Conservation (phyloP, 2,113 vertebrate genomes). For the Python bivittatus region DNA sequence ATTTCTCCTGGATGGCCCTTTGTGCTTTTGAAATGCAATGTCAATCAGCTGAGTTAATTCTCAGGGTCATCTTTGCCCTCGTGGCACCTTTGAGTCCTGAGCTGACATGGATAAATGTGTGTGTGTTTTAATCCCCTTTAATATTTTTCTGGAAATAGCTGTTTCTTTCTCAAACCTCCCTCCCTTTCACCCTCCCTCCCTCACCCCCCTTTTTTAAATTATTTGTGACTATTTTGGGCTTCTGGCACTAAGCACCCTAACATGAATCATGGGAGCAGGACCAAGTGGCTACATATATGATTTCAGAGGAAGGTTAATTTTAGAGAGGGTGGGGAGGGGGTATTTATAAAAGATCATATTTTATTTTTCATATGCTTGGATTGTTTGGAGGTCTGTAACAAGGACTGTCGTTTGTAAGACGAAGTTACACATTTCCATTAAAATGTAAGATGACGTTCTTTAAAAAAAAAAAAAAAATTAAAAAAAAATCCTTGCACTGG, state of each 20-base stretch:
- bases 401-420: conserved; percentile 73
- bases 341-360: conserved; percentile 77
- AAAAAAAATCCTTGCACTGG: conserved; percentile 65
- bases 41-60: conserved; percentile 50
- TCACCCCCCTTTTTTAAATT: not conserved
- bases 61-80: conserved; percentile 52
- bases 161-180: conserved; percentile 58
- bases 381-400: conserved; percentile 60
- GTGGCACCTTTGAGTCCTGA: conserved; percentile 50
- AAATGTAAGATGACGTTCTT: conserved; percentile 69
- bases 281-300: conserved; percentile 54
- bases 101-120: conserved; percentile 3
- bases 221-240: conserved; percentile 46
- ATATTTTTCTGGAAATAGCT: conserved; percentile 11
- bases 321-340: conserved; percentile 37
- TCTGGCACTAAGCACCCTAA: conserved; percentile 54
- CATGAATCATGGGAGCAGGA: conserved; percentile 38
- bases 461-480: conserved; percentile 64
- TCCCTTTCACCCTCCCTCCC: conserved; percentile 22
- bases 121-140: not conserved
- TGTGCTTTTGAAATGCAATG: conserved; percentile 61
- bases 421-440: conserved; percentile 67
- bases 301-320: conserved; percentile 59
- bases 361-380: conserved; percentile 81
- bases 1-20: not conserved